phyloP scores from a whole-genome alignment of 53 echinoderm and acorn worm species.

The Echinarachnius parma region DNA sequence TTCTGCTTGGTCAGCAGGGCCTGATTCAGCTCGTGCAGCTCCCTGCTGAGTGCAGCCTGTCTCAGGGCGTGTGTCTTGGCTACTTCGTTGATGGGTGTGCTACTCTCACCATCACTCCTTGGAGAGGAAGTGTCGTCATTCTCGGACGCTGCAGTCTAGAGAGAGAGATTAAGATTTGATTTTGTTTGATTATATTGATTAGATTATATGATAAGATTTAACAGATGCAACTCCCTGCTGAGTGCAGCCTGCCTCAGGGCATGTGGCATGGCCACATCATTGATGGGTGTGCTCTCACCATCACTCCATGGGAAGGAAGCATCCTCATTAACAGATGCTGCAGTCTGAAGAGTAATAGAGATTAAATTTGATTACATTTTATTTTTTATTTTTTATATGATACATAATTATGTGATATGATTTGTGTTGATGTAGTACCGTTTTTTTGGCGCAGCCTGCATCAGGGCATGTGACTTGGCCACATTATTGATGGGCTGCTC shows the following conservation, averaged over 20 bases:
- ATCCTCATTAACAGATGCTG: too few relatives aligned
- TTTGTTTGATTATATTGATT: too few relatives aligned
- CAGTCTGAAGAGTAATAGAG: too few relatives aligned
- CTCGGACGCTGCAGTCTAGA: constrained; percentile 6
- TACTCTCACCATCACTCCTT: constrained; percentile 5
- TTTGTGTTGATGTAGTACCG: too few relatives aligned
- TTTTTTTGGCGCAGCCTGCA: too few relatives aligned
- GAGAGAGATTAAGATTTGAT: too few relatives aligned
- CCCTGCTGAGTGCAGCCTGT: constrained; percentile 80
- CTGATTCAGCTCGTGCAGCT: constrained; percentile 92
- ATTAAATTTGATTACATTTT: too few relatives aligned
- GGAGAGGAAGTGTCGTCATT: constrained; percentile 1
- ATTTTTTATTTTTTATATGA: too few relatives aligned
- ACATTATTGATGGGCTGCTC: too few relatives aligned
- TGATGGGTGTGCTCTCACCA: constrained; percentile 20
- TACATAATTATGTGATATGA: too few relatives aligned
- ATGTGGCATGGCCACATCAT: constrained; percentile 62
- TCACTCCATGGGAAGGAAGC: constrained; percentile 6
- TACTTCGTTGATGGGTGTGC: constrained; percentile 39
- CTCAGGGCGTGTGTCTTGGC: constrained; percentile 69
- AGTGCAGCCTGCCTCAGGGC: constrained; percentile 82
- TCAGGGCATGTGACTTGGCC: too few relatives aligned
- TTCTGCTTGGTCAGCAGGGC: constrained; percentile 93
- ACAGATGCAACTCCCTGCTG: constrained; percentile 75
- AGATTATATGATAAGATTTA: too few relatives aligned